Conservation (phyloP, 2,797 vertebrate species). For the Eulemur coronatus region DNA sequence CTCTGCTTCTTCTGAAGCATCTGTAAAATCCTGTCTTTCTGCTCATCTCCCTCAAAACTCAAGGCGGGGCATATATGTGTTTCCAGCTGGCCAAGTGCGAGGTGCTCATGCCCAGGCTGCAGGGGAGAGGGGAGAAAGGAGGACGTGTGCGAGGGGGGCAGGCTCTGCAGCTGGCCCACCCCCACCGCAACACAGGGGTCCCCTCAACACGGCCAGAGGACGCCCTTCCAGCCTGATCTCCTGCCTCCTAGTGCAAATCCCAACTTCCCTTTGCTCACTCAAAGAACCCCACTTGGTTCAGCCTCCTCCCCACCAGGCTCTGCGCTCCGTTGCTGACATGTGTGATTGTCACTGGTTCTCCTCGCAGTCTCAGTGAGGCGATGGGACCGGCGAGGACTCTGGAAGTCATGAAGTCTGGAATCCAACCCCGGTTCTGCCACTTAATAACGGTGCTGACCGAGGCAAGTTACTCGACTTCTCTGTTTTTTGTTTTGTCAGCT, state of each 20-base stretch:
- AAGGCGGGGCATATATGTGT: neutral
- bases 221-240: neutral
- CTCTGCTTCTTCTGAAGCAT: neutral
- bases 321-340: rapidly evolving
- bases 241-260: neutral
- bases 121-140: neutral
- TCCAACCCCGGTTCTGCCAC: neutral
- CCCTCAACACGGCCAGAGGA: too few relatives aligned
- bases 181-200: too few relatives aligned
- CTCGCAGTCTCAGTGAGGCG: too few relatives aligned
- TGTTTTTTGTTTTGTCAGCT: neutral
- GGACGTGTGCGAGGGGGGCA: neutral
- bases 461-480: neutral
- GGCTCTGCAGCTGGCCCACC: neutral
- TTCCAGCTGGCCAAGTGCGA: neutral
- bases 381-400: neutral
- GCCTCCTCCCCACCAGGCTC: too few relatives aligned
- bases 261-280: neutral
- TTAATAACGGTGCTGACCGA: too few relatives aligned
- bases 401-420: neutral
- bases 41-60: neutral
- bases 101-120: neutral
- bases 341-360: rapidly evolving
- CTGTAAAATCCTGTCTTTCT: neutral
- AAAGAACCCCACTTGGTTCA: neutral